Evolutionary conservation across 23 tunicate genomes (phyloP).

Genomic region (Halocynthia roretzi): DNA sequence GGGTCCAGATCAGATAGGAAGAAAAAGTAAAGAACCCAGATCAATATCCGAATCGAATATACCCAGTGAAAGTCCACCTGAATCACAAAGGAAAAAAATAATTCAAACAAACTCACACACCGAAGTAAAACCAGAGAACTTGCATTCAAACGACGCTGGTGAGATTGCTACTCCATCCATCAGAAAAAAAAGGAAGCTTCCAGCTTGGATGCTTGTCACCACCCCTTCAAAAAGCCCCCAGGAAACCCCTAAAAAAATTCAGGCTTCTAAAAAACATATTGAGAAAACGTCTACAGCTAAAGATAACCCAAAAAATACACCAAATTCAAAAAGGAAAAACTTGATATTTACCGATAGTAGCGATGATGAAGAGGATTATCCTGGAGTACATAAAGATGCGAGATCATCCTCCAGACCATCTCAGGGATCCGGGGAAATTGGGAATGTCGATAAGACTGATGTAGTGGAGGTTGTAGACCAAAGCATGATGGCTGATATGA

Average conservation of each 20-base stretch:
- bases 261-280: not conserved
- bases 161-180: not conserved
- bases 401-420: no score
- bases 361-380: not conserved
- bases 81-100: not conserved
- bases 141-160: not conserved
- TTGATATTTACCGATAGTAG: not conserved
- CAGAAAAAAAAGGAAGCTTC: slow-evolving; percentile 51
- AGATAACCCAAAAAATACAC: not conserved
- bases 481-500: not conserved
- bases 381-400: no score
- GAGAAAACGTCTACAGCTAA: not conserved
- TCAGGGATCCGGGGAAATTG: no score
- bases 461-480: not conserved
- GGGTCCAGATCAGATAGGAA: not conserved
- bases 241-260: not conserved
- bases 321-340: not conserved
- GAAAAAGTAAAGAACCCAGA: not conserved
- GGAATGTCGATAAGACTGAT: not conserved
- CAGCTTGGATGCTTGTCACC: slow-evolving; percentile 38
- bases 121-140: not conserved
- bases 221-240: not conserved
- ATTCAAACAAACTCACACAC: not conserved
- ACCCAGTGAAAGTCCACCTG: not conserved
- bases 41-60: not conserved